Evolutionary conservation across 2,797 vertebrate species (phyloP).

Genomic region (Antennarius maculatus): DNA sequence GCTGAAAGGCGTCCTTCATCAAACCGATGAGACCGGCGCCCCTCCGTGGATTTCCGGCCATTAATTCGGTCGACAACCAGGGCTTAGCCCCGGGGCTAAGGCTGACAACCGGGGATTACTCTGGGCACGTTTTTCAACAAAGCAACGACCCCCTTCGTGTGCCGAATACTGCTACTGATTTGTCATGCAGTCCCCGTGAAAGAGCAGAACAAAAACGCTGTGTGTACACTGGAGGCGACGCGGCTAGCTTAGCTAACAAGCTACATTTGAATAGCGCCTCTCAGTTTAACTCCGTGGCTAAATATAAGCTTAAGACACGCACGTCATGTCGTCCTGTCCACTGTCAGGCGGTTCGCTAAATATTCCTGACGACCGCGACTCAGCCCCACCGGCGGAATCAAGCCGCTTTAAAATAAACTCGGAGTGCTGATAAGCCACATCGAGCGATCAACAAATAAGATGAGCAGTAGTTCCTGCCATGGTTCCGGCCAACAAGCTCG

Average conservation of each 20-base stretch:
- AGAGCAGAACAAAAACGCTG: slow-evolving; percentile 49
- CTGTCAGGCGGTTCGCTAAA: neutral
- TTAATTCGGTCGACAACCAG: slow-evolving; percentile 72
- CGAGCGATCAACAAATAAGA: slow-evolving; percentile 54
- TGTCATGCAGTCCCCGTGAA: slow-evolving; percentile 43
- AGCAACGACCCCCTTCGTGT: slow-evolving; percentile 6
- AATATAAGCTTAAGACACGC: slow-evolving; percentile 13
- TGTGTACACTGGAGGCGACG: slow-evolving; percentile 49
- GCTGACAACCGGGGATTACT: slow-evolving; percentile 52
- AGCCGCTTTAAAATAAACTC: slow-evolving; percentile 39
- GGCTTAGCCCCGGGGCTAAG: slow-evolving; percentile 62
- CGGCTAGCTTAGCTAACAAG: slow-evolving; percentile 61
- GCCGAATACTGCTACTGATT: slow-evolving; percentile 15
- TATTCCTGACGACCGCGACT: slow-evolving; percentile 12
- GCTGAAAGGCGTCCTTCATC: slow-evolving; percentile 96
- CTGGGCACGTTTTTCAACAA: slow-evolving; percentile 35
- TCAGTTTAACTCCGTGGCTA: slow-evolving; percentile 20
- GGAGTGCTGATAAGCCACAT: slow-evolving; percentile 50
- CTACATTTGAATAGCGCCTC: slow-evolving; percentile 58
- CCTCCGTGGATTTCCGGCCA: slow-evolving; percentile 90
- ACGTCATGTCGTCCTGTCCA: neutral
- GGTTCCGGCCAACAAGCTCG: slow-evolving; percentile 23
- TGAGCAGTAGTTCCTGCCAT: slow-evolving; percentile 37
- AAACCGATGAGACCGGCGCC: slow-evolving; percentile 91
- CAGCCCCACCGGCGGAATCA: slow-evolving; percentile 11